Evolutionary conservation across 2,113 vertebrate genomes (phyloP).

Genomic region (Benitochromis conjunctus): DNA sequence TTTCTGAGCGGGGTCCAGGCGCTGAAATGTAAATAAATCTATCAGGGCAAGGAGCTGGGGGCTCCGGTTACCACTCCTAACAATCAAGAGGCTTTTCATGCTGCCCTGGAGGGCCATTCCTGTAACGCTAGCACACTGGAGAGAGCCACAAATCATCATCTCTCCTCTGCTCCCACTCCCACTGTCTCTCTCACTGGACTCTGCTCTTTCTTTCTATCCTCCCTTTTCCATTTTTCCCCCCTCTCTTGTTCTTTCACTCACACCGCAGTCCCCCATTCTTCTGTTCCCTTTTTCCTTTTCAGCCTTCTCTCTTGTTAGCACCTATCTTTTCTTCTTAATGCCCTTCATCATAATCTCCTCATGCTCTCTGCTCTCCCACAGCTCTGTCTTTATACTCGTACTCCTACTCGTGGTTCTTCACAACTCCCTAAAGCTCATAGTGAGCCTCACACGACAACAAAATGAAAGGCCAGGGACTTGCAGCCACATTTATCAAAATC

Average conservation of each 20-base stretch:
- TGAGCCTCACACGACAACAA: neutral
- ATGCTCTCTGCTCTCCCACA: slow-evolving; percentile 15
- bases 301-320: neutral
- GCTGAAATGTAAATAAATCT: slow-evolving; percentile 81
- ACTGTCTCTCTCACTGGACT: neutral
- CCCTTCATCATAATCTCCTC: slow-evolving; percentile 26
- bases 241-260: neutral
- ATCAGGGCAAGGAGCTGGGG: slow-evolving; percentile 59
- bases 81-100: slow-evolving; percentile 76
- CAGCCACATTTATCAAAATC: neutral
- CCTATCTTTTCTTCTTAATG: slow-evolving; percentile 18
- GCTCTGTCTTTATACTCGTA: slow-evolving; percentile 17
- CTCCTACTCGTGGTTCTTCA: neutral
- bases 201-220: neutral
- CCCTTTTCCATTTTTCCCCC: neutral
- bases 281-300: neutral
- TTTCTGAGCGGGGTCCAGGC: slow-evolving; percentile 55
- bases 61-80: slow-evolving; percentile 76
- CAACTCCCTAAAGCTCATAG: neutral
- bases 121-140: slow-evolving; percentile 73
- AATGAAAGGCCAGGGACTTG: neutral
- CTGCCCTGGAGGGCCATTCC: slow-evolving; percentile 76
- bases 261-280: neutral
- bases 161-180: slow-evolving; percentile 1
- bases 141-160: slow-evolving; percentile 74